phyloP scores from a whole-genome alignment of 2,888 invertebrate genomes.

The Argyra leucocephala region DNA sequence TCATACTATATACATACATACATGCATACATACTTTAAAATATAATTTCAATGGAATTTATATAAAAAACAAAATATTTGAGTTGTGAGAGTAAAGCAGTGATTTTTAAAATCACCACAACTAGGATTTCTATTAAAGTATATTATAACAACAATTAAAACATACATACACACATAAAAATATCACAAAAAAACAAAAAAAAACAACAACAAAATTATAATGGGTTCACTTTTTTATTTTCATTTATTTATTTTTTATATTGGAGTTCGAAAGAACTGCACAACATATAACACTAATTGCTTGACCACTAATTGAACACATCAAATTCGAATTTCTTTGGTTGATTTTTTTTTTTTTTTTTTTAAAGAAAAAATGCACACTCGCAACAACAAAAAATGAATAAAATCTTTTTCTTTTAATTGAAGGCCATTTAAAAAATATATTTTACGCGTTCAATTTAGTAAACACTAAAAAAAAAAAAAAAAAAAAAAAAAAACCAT shows the following conservation, averaged over 20 bases:
- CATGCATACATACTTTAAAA: too few relatives aligned
- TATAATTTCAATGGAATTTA: too few relatives aligned
- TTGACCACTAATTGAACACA: slow-evolving; percentile 3
- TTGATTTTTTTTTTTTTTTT: background rate
- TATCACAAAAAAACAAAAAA: too few relatives aligned
- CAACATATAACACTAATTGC: slow-evolving; percentile 6
- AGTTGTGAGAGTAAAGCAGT: too few relatives aligned
- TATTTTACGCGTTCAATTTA: background rate
- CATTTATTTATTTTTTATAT: background rate
- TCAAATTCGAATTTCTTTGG: background rate
- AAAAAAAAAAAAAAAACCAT: background rate
- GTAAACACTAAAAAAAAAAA: background rate
- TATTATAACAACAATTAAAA: too few relatives aligned
- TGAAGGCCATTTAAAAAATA: background rate
- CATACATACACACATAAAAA: too few relatives aligned
- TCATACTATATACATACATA: too few relatives aligned
- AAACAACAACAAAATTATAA: background rate
- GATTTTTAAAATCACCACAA: too few relatives aligned
- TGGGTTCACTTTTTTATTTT: background rate
- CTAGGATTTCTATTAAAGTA: too few relatives aligned
- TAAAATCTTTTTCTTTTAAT: slow-evolving; percentile 2
- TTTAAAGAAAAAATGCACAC: background rate
- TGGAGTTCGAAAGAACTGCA: background rate
- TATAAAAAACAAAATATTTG: too few relatives aligned
- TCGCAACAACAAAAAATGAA: too few relatives aligned